Evolutionary conservation across 2,888 invertebrate species (phyloP).

Genomic region (Vanessa cardui): DNA sequence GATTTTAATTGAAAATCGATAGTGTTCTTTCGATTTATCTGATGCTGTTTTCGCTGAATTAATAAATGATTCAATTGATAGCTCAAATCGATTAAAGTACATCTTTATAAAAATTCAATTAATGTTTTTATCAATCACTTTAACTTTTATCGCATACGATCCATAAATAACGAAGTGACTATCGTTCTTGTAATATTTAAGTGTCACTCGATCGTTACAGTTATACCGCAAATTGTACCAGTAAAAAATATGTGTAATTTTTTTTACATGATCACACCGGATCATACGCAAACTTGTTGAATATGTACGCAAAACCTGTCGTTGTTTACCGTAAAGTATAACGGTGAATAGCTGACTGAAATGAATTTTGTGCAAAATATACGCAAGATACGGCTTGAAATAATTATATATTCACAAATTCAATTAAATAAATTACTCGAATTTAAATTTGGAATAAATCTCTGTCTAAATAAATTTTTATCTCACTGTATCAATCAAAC

Average conservation of each 20-base stretch:
- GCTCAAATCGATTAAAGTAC: not conserved
- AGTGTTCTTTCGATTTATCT: constrained; percentile 14
- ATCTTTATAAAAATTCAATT: not conserved
- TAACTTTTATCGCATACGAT: not conserved
- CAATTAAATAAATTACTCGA: not conserved
- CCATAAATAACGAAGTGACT: not conserved
- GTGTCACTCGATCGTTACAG: constrained; percentile 8
- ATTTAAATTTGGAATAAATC: not conserved
- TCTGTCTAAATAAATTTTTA: not conserved
- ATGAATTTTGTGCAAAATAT: constrained; percentile 27
- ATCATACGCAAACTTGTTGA: constrained; percentile 33
- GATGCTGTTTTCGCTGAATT: constrained; percentile 14
- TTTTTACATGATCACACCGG: constrained; percentile 23
- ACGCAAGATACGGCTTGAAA: constrained; percentile 1
- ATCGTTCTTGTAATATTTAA: constrained; percentile 1
- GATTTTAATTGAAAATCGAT: constrained; percentile 34
- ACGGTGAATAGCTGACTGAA: constrained; percentile 40
- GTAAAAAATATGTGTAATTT: constrained; percentile 18
- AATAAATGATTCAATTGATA: not conserved
- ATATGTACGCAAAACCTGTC: constrained; percentile 43
- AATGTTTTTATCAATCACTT: not conserved
- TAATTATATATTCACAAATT: constrained; percentile 7
- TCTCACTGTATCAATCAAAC: not conserved
- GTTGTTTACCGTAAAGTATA: constrained; percentile 43
- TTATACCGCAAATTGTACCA: constrained; percentile 10